Evolutionary conservation across 2,113 vertebrate genomes (phyloP).

Genomic region (Callorhinus ursinus): DNA sequence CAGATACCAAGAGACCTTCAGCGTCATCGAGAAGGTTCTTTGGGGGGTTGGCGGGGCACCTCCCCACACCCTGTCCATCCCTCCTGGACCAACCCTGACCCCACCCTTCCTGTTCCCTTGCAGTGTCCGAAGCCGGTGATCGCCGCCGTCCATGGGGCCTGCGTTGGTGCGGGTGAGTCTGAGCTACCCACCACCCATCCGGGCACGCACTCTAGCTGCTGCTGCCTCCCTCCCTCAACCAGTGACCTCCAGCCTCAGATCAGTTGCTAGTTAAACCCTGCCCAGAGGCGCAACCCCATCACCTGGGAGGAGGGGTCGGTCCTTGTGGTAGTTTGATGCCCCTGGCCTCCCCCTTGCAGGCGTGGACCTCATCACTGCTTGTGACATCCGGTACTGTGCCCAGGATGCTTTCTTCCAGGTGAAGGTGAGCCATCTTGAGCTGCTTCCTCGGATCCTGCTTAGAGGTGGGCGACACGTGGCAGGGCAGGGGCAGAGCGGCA

Average conservation of each 20-base stretch:
- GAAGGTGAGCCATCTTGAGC: constrained; percentile 84
- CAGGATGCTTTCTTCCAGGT: constrained; percentile 94
- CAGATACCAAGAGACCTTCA: constrained; percentile 91
- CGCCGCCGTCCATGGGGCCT: constrained; percentile 90
- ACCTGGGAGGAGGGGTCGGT: not conserved
- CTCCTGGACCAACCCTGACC: not conserved
- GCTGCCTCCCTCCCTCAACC: not conserved
- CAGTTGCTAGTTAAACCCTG: not conserved
- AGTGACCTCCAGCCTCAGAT: not conserved
- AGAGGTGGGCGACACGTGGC: not conserved
- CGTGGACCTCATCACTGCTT: constrained; percentile 92
- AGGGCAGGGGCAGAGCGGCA: not conserved
- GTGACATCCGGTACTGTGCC: constrained; percentile 93
- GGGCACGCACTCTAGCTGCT: not conserved
- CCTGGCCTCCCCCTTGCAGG: constrained; percentile 81
- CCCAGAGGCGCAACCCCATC: accelerated
- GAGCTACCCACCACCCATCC: too few species aligned
- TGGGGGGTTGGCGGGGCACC: not conserved
- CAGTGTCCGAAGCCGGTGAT: constrained; percentile 94
- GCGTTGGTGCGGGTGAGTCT: constrained; percentile 90
- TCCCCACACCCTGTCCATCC: too few species aligned
- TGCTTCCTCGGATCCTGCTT: not conserved
- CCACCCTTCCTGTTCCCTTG: not conserved
- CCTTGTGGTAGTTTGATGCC: not conserved
- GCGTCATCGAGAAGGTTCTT: constrained; percentile 91